phyloP scores from a whole-genome alignment of 2,797 vertebrate species.

The Oreonectes daqikongensis region DNA sequence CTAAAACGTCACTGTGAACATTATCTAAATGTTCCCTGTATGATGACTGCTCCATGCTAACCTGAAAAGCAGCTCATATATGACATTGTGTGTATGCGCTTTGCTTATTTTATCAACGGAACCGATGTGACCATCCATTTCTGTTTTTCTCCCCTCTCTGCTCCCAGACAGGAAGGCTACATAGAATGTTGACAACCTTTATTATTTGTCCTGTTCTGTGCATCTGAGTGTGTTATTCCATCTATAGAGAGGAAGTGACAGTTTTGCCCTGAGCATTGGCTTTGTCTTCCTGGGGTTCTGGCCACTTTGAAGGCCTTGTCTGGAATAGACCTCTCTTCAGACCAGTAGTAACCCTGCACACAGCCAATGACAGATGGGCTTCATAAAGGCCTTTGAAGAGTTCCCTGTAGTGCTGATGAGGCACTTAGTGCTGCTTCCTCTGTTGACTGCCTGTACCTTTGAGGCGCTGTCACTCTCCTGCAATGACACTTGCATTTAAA shows the following conservation, averaged over 20 bases:
- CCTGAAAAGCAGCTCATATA: not conserved
- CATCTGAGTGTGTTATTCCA: constrained; percentile 46
- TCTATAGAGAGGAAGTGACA: constrained; percentile 54
- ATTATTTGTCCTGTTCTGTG: constrained; percentile 12
- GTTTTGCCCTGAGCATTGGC: constrained; percentile 46
- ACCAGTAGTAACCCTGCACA: constrained; percentile 37
- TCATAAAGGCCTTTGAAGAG: constrained; percentile 50
- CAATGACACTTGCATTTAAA: constrained; percentile 19
- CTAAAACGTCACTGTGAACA: no score
- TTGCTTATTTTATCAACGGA: constrained; percentile 32
- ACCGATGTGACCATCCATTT: constrained; percentile 45
- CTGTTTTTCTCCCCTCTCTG: constrained; percentile 6
- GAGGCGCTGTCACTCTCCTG: constrained; percentile 21
- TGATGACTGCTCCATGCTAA: not conserved
- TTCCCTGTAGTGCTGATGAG: constrained; percentile 50
- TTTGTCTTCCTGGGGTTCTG: constrained; percentile 57
- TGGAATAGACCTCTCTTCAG: constrained; percentile 39
- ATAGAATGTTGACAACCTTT: constrained; percentile 16
- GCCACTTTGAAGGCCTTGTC: constrained; percentile 55
- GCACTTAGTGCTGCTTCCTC: constrained; percentile 47
- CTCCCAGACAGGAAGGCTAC: constrained; percentile 10
- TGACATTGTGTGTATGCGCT: constrained; percentile 25
- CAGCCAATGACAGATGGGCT: constrained; percentile 51
- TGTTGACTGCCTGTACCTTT: constrained; percentile 9
- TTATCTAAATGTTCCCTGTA: not conserved